Base-by-base conservation (phyloP, 2,888 invertebrate species). In the Sinodicranocentrus sp. region DNA sequence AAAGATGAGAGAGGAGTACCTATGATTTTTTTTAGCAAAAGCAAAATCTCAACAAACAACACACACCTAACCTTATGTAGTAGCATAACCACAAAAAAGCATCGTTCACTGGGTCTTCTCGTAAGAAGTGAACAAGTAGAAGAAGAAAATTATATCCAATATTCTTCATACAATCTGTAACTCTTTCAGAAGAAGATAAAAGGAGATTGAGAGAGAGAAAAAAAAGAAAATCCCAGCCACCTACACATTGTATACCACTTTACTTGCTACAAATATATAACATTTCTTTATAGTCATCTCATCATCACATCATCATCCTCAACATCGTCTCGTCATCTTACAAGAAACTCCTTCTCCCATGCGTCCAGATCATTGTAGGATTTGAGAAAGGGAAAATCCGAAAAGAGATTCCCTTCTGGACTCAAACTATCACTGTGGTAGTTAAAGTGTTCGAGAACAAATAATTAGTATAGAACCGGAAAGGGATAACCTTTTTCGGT, bases 221-320 rank as follows among this genome's bases (percentile, higher is more conserved):
- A 70, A 48, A 10, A 75, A 75, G 67, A 67, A 76, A 67, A 76
- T 67, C 76, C 76, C 67, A 57, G 48, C 76, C 76, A 76, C 76
- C 76, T 76, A 76, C 76, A 67, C 76, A 57, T 23, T 23, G 15
- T 57, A 67, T 76, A 26, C 28, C 33, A 57, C 57, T 48, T 52
- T 44, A 48, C 28, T 15, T 33, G 28, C 25, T 63, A 63, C n/a
- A 33, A 59, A 33, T 33, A 33, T 6, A 33, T 33, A 33, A 33
- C 5, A 33, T 43, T 70, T 70, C 44, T 70, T 57, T 57, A 57
- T 21, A 57, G 25, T 10, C 5, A 39, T 39, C 5, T 57, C 33
- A 57, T 57, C 57, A 57, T 52, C 57, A 57, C 57, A 57, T 25
- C 57, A 57, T 52, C 57, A 57, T 57, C 57, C 48, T 26, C 48